Percentiles rank a stretch among this genome's conserved stretches.
phyloP scores from a whole-genome alignment of 2,113 vertebrate genomes.

The Platysteira castanea region DNA sequence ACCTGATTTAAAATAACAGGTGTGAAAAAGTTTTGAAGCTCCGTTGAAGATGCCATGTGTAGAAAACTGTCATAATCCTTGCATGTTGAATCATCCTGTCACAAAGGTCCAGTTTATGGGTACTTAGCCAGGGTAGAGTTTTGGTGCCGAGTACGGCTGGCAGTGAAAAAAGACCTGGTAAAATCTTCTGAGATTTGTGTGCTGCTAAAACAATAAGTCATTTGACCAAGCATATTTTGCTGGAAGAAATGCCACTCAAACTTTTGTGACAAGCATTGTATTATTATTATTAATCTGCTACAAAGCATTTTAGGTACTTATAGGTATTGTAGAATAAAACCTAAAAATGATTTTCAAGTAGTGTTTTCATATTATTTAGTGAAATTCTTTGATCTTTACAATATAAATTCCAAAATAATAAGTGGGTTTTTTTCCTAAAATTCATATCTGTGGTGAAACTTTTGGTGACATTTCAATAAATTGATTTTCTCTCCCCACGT shows the following conservation, averaged over 20 bases:
- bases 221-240: background rate
- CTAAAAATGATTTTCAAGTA: background rate
- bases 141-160: background rate
- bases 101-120: background rate
- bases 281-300: background rate
- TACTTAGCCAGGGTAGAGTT: background rate
- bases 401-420: background rate
- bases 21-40: background rate
- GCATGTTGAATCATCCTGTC: background rate
- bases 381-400: background rate
- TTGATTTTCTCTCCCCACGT: background rate
- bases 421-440: background rate
- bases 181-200: background rate
- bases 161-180: background rate
- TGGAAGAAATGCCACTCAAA: background rate
- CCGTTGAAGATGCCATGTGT: too few relatives aligned
- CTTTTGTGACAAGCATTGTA: background rate
- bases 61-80: background rate
- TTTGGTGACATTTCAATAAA: background rate
- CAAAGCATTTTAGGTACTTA: background rate
- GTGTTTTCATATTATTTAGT: background rate
- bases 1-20: background rate
- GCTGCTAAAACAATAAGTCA: background rate
- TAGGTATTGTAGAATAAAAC: background rate
- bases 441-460: background rate